Base-by-base conservation (phyloP, 2,113 vertebrate genomes). In the Amblyopsis rosae region DNA sequence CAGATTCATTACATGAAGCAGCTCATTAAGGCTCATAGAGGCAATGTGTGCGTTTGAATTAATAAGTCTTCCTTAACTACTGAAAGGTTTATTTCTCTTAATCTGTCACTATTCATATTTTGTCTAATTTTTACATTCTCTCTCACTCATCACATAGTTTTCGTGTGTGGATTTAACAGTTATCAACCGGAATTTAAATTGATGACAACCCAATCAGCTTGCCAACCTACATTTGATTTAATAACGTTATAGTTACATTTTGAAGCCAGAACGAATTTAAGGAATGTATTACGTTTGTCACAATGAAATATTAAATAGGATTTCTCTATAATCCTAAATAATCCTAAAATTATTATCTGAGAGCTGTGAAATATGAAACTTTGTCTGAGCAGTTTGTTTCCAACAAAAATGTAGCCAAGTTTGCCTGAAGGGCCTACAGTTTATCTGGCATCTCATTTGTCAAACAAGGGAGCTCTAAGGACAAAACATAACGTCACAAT, bases 21-120 rank as follows among this genome's bases (percentile, higher is more conserved):
- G 70, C 70, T 88, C 80, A 87, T 87, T 83, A 84, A 76, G 74
- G 48, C 62, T 69, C 67, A 62, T 11, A 65, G 53, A 12, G 10
- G 65, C 66, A 32, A 55, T 75, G 69, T 35, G 1, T 75, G 78
- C 63, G 67, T 80, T 73, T 73, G 65, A 79, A 79, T 77, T 76
- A 72, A 77, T 84, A 69, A 51, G 72, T 70, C 72, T 73, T 82
- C 69, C 73, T 85, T 83, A 80, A 8, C 66, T 73, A 73, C 16
- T 50, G 46, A 70, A 70, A 78, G 70, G 71, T 53, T 15, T 75
- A 69, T 78, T 79, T 77, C 72, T 73, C 56, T 64, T 63, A 59
- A 46, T 76, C 64, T 49, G 6, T 60, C 65, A 62, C 59, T 41
- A 58, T 59, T 61, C 12, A 1, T 57, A 60, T 56, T n/a, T 75